A percentile compares a stretch with the other conserved stretches of the same genome.
phyloP scores from a whole-genome alignment of 2,113 vertebrate genomes.

The Murina feae region DNA sequence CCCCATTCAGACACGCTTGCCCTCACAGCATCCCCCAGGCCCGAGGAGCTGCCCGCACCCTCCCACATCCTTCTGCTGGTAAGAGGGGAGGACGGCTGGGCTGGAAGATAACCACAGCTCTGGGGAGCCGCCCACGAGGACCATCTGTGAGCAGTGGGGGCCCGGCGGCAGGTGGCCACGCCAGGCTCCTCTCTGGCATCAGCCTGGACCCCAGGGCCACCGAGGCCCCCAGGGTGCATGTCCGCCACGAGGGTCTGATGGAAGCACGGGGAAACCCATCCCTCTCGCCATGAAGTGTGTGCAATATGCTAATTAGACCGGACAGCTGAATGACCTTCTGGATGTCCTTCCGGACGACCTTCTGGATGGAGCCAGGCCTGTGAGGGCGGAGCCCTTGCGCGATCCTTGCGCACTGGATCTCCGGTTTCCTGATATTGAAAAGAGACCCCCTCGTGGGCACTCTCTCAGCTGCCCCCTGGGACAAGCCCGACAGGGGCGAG shows the following conservation, averaged over 20 bases:
- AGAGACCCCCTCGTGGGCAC: no score
- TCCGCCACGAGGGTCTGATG: not conserved
- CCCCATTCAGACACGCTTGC: not conserved
- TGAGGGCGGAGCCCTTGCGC: no score
- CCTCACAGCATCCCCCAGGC: not conserved
- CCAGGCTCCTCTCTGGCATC: not conserved
- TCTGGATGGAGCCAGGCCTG: no score
- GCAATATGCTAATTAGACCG: no score
- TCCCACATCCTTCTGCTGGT: constrained; percentile 41
- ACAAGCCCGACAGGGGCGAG: not conserved
- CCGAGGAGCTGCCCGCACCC: not conserved
- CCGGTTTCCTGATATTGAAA: not conserved
- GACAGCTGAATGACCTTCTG: no score
- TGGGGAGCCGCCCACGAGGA: not conserved
- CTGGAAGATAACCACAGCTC: constrained; percentile 36
- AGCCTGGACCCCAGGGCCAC: not conserved
- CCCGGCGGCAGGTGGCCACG: not conserved
- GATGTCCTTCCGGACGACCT: no score
- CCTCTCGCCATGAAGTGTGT: accelerated
- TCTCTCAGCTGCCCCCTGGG: not conserved
- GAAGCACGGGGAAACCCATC: not conserved
- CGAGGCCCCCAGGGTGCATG: not conserved
- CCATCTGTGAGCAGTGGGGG: not conserved
- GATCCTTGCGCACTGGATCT: no score
- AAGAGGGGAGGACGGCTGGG: constrained; percentile 50